Evolutionary conservation across 2,888 invertebrate species (phyloP).

Genomic region (Acleris literana): DNA sequence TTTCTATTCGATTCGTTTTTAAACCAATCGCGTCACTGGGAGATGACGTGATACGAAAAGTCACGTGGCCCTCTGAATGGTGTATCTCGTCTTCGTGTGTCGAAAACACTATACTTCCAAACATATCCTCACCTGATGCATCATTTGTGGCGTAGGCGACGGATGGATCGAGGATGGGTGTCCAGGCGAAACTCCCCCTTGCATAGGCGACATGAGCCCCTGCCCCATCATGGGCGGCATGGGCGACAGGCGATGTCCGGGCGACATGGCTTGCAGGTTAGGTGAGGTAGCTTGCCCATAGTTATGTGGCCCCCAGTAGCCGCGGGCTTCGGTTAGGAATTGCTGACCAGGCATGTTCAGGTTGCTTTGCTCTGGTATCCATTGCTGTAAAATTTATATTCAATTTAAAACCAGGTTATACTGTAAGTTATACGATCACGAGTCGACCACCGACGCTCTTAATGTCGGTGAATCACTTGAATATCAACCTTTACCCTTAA

Average conservation of each 20-base stretch:
- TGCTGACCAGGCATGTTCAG: conserved; percentile 26
- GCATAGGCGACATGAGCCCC: conserved; percentile 45
- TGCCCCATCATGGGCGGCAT: conserved; percentile 41
- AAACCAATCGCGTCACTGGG: too few relatives aligned
- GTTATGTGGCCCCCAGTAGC: conserved; percentile 31
- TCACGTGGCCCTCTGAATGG: too few relatives aligned
- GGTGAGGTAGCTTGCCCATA: conserved; percentile 17
- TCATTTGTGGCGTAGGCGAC: conserved; percentile 40
- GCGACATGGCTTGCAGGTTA: conserved; percentile 10
- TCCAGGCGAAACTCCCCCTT: conserved; percentile 33
- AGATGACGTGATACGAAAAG: too few relatives aligned
- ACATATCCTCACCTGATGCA: not conserved
- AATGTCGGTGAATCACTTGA: too few relatives aligned
- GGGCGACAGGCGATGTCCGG: conserved; percentile 35
- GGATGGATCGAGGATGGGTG: conserved; percentile 5
- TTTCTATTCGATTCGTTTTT: too few relatives aligned
- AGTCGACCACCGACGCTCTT: too few relatives aligned
- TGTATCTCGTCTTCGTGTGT: too few relatives aligned
- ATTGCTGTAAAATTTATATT: conserved; percentile 15
- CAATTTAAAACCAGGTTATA: not conserved
- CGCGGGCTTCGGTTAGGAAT: conserved; percentile 18
- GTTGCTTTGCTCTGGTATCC: conserved; percentile 22
- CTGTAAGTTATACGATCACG: too few relatives aligned
- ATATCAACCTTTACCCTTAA: too few relatives aligned
- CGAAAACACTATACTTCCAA: too few relatives aligned